Conservation (phyloP, 64 coral and sea anemone species). For the Orbicella faveolata region DNA sequence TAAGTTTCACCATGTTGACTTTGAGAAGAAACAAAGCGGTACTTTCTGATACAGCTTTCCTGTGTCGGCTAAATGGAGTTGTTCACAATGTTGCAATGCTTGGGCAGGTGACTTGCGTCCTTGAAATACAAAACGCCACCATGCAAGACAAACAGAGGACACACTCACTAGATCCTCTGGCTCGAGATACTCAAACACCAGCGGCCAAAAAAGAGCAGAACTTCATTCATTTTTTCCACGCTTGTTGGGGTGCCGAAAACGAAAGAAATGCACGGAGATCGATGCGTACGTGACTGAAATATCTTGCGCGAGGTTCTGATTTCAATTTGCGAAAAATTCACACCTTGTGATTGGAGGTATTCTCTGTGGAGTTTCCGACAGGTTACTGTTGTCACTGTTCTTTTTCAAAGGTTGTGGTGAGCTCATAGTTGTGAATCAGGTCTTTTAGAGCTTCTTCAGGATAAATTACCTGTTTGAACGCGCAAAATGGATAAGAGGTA, state of each 20-base stretch:
- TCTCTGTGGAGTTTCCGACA: neutral
- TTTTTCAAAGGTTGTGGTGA: neutral
- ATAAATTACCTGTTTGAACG: no score
- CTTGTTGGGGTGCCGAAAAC: neutral
- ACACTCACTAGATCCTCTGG: slow-evolving; percentile 4
- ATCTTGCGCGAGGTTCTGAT: neutral
- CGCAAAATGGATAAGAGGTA: neutral
- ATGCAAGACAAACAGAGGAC: slow-evolving; percentile 17
- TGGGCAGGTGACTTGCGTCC: neutral
- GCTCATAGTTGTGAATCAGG: neutral
- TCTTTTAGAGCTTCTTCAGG: no score
- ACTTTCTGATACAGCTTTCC: neutral
- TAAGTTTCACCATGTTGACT: neutral
- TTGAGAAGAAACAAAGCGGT: neutral
- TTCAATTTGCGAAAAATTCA: neutral
- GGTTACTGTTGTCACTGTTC: neutral
- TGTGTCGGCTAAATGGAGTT: neutral
- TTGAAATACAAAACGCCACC: slow-evolving; percentile 7
- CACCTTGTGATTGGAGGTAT: neutral
- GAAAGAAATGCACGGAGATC: no score
- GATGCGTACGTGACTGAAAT: neutral
- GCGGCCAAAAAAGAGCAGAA: neutral
- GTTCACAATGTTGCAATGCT: neutral
- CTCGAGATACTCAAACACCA: neutral
- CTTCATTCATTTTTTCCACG: neutral